Conservation (phyloP, 2,888 invertebrate genomes). For the Exocentrus adspersus region DNA sequence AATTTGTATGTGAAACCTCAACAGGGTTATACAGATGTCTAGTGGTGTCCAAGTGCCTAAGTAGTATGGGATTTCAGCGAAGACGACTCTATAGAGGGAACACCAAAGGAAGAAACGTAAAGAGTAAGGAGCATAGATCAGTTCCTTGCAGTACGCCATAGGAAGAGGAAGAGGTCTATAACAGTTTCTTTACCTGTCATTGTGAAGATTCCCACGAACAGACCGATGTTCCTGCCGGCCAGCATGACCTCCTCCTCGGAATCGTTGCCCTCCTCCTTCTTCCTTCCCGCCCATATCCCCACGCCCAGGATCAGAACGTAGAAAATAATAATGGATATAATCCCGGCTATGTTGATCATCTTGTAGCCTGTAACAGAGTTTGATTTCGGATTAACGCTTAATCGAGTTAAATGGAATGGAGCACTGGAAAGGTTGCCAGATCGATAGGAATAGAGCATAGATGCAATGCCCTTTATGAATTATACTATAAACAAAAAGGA, state of each 20-base stretch:
- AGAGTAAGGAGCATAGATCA: too few relatives aligned
- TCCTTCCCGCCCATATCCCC: slow-evolving; percentile 97
- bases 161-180: too few relatives aligned
- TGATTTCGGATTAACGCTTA: too few relatives aligned
- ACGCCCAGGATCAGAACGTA: slow-evolving; percentile 95
- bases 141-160: too few relatives aligned
- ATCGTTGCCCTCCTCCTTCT: slow-evolving; percentile 88
- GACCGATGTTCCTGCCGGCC: slow-evolving; percentile 95
- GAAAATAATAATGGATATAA: slow-evolving; percentile 94
- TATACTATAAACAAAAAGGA: background rate
- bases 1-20: too few relatives aligned
- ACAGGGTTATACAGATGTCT: too few relatives aligned
- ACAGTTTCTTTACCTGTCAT: slow-evolving; percentile 99
- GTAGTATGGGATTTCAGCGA: too few relatives aligned
- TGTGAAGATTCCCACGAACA: slow-evolving; percentile 98
- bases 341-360: slow-evolving; percentile 93
- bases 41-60: too few relatives aligned
- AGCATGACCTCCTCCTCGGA: slow-evolving; percentile 98
- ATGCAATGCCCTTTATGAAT: background rate
- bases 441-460: background rate
- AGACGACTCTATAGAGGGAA: too few relatives aligned
- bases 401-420: background rate
- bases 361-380: slow-evolving; percentile 48
- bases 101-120: too few relatives aligned
- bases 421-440: background rate